A percentile compares a stretch with the other conserved stretches of the same genome.
phyloP scores from a whole-genome alignment of 1,140 invertebrate species.

The Harpegnathos saltator region DNA sequence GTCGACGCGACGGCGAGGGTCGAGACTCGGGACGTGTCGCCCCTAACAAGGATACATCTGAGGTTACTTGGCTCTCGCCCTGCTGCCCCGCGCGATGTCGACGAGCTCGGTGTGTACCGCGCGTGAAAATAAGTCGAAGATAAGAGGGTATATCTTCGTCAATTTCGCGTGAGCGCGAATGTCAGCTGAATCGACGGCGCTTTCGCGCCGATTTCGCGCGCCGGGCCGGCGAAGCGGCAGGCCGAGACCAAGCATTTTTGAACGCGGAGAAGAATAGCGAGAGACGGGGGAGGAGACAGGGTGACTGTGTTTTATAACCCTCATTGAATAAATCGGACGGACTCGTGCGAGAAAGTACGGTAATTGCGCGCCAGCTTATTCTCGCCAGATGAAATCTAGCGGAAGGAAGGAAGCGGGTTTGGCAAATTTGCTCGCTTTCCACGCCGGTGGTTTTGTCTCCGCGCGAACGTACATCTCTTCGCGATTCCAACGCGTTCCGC shows the following conservation, averaged over 20 bases:
- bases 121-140: not conserved
- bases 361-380: too few relatives aligned
- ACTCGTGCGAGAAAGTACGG: too few relatives aligned
- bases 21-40: slow-evolving; percentile 37
- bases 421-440: too few relatives aligned
- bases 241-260: slow-evolving; percentile 10
- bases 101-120: slow-evolving; percentile 5
- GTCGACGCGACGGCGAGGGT: not conserved
- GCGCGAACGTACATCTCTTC: too few relatives aligned
- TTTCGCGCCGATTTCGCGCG: not conserved
- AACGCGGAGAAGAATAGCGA: not conserved
- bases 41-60: slow-evolving; percentile 38
- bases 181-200: slow-evolving; percentile 18
- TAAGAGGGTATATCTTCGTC: not conserved
- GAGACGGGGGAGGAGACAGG: too few relatives aligned
- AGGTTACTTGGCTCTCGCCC: not conserved
- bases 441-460: too few relatives aligned
- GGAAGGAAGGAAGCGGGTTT: too few relatives aligned
- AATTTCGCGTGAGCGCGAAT: not conserved
- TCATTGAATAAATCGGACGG: too few relatives aligned
- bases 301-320: too few relatives aligned
- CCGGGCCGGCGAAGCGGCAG: too few relatives aligned
- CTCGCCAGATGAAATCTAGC: too few relatives aligned
- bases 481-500: too few relatives aligned
- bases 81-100: not conserved